Percentiles rank a stretch among this genome's conserved stretches.
These are phyloP conservation scores for Serranus cabrilla DNA, from an alignment of 2,797 vertebrate species.

Conservation along the genomic window DNA sequence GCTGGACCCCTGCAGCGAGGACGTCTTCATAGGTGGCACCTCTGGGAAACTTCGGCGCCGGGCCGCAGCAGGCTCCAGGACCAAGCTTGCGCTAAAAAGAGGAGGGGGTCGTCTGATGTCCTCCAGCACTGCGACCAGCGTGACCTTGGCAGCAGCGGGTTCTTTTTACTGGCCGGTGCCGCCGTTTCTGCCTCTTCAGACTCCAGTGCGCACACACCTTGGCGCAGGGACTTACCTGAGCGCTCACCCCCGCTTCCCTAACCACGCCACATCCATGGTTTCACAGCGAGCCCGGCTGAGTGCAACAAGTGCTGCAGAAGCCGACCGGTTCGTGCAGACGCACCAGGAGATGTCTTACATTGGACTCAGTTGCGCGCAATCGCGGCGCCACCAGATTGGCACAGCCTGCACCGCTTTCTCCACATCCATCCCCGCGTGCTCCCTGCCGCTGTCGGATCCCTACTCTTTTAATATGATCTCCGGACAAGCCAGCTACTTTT, in stretches of 20 bases:
- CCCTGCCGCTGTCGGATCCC: conserved; percentile 75
- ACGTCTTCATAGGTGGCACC: conserved; percentile 87
- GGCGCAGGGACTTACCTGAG: conserved; percentile 65
- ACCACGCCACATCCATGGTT: conserved; percentile 74
- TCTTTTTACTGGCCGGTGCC: conserved; percentile 87
- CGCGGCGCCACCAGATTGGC: conserved; percentile 77
- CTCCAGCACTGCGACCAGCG: conserved; percentile 67
- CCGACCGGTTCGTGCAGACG: conserved; percentile 72
- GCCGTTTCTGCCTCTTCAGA: conserved; percentile 77
- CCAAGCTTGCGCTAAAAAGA: conserved; percentile 79
- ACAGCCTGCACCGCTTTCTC: conserved; percentile 77
- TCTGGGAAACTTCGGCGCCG: conserved; percentile 87
- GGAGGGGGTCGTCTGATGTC: conserved; percentile 69
- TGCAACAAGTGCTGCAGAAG: conserved; percentile 49
- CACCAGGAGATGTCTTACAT: conserved; percentile 79
- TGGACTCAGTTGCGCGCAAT: conserved; percentile 74
- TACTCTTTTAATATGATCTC: conserved; percentile 83
- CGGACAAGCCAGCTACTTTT: conserved; percentile 84
- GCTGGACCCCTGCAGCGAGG: conserved; percentile 88
- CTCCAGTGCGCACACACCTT: conserved; percentile 68
- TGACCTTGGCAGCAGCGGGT: conserved; percentile 77
- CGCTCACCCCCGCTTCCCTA: conserved; percentile 65
- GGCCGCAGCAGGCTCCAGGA: conserved; percentile 63
- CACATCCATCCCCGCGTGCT: conserved; percentile 72
- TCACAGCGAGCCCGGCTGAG: conserved; percentile 73